Percentiles rank a stretch among this genome's conserved stretches.
phyloP scores from a whole-genome alignment of 2,797 vertebrate species.

The Lindbergichthys nudifrons region DNA sequence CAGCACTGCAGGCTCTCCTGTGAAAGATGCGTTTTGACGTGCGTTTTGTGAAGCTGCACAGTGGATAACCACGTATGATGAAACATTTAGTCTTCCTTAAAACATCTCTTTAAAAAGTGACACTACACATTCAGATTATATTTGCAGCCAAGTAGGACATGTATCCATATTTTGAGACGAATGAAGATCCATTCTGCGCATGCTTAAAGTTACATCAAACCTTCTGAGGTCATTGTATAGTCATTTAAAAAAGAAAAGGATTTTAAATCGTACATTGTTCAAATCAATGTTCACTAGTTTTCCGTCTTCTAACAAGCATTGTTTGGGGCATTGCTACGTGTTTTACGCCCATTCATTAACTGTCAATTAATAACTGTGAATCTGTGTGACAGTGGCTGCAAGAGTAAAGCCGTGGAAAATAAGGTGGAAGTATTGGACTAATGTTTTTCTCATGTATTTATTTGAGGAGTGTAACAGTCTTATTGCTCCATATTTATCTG shows the following conservation, averaged over 20 bases:
- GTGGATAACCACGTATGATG: neutral
- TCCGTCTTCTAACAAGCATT: no score
- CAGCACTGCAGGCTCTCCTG: neutral
- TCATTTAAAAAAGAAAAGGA: no score
- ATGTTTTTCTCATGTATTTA: neutral
- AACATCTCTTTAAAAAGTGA: slow-evolving; percentile 40
- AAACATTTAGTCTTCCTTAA: slow-evolving; percentile 18
- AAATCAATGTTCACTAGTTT: no score
- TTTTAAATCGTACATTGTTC: no score
- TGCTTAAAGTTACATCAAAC: no score
- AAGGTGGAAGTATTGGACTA: no score
- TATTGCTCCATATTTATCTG: neutral
- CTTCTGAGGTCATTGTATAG: no score
- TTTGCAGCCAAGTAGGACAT: slow-evolving; percentile 5
- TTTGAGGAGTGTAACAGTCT: neutral
- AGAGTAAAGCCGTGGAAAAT: neutral
- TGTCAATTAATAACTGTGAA: no score
- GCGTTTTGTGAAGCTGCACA: slow-evolving; percentile 18
- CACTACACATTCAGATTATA: slow-evolving; percentile 17
- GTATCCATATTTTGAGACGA: slow-evolving; percentile 13
- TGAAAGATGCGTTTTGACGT: neutral
- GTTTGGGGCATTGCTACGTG: neutral
- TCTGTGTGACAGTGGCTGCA: no score
- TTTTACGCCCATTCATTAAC: no score
- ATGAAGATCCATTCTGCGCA: neutral